Base-by-base conservation (phyloP, 2,888 invertebrate genomes). In the Macrostomum cliftonense region DNA sequence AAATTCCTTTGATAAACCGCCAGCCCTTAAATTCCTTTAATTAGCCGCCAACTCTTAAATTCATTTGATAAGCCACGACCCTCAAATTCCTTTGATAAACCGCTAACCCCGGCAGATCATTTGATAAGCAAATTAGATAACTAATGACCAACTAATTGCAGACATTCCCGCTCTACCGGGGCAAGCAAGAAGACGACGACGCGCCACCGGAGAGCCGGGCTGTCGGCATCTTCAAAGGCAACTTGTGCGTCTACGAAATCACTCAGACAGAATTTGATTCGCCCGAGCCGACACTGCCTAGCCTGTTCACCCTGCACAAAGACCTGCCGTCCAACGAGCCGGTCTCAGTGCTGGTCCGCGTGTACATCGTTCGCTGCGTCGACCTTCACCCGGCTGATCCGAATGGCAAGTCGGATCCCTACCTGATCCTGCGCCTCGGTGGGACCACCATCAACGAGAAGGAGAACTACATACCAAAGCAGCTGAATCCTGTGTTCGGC, bases 401-500 rank as follows among this genome's bases (percentile, higher is more conserved):
- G 9, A 38, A 44, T 16, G 47, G 47, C 21, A 37, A 36, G 21
- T 37, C 49, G 2, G 49, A 49, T 28, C 49, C 49, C 16, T 49
- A 37, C 38, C 47, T 49, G 2, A 47, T 47, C 17, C 21, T 49
- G 21, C 43, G 17, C 36, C 38, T 21, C 38, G 49, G 49, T 12
- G 37, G 43, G 4, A 17, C 36, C 17, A 43, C 38, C 12, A 16
- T 48, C 16, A 49, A 49, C 21, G 49, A 49, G 13, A 14, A 85
- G 61, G 86, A 87, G 2, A 79, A 84, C 64, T 87, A 86, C 63
- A 80, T 86, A 28, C 85, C 86, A 1, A 88, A 88, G 62, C 86
- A 87, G 65, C 74, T 88, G 9, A 87, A 88, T 71, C 88, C 87
- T 1, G 81, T 87, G 1, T 88, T 88, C 66, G 88, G 88, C 58